Conservation (phyloP, 2,113 vertebrate species). For the Spea bombifrons region DNA sequence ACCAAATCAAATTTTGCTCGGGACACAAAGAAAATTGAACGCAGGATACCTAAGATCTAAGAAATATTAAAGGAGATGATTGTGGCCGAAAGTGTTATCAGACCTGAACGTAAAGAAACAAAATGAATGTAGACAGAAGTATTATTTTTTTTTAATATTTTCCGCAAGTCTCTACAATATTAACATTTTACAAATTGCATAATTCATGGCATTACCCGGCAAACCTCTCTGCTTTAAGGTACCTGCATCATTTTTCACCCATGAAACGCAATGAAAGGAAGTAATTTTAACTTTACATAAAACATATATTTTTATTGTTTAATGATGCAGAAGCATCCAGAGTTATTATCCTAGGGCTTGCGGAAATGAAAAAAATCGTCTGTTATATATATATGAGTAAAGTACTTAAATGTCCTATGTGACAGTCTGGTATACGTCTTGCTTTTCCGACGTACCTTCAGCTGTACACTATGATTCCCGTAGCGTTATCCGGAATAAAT, state of each 20-base stretch:
- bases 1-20: not conserved
- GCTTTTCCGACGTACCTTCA: no score
- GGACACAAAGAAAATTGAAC: not conserved
- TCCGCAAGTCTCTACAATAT: constrained; percentile 12
- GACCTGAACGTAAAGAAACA: not conserved
- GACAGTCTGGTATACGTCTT: no score
- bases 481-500: no score
- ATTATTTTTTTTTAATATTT: constrained; percentile 24
- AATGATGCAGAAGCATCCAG: constrained; percentile 12
- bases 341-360: no score
- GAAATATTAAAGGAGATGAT: constrained; percentile 21
- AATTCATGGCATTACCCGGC: constrained; percentile 11
- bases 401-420: no score
- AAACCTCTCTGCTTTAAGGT: not conserved
- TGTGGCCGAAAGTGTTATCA: not conserved
- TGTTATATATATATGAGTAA: no score
- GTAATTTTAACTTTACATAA: constrained; percentile 11
- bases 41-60: not conserved
- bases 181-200: constrained; percentile 31
- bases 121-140: constrained; percentile 37
- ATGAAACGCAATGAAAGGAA: not conserved
- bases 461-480: no score
- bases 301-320: constrained; percentile 38
- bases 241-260: constrained; percentile 11
- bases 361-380: no score